Evolutionary conservation across 2,113 vertebrate genomes (phyloP).

Genomic region (Pyrgilauda ruficollis): DNA sequence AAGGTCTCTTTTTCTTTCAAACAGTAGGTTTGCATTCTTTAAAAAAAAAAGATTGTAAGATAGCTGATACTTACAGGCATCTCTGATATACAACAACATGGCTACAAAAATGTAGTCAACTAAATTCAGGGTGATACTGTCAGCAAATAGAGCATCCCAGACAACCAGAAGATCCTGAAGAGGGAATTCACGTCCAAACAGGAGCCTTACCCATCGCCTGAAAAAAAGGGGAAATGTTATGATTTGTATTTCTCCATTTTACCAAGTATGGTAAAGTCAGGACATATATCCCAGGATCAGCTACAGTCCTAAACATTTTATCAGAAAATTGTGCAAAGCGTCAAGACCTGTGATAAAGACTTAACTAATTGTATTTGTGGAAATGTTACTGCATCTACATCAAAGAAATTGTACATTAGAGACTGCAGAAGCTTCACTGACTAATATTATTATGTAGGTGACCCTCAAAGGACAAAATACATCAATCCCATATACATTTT

Average conservation of each 20-base stretch:
- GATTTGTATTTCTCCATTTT: not conserved
- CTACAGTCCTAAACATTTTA: not conserved
- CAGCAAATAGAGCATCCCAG: conserved; percentile 96
- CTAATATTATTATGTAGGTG: not conserved
- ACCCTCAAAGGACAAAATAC: not conserved
- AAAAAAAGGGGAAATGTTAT: not conserved
- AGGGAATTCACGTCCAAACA: conserved; percentile 94
- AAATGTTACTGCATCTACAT: not conserved
- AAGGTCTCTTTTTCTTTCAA: not conserved
- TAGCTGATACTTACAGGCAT: conserved; percentile 83
- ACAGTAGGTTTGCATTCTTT: not conserved
- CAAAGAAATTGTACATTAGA: not conserved
- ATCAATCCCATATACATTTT: not conserved
- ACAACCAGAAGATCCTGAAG: conserved; percentile 95
- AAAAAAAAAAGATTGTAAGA: not conserved
- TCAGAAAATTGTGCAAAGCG: not conserved
- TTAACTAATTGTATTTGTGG: not conserved
- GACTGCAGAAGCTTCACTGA: not conserved
- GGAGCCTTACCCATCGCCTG: conserved; percentile 93
- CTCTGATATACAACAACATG: conserved; percentile 97
- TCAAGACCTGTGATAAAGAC: not conserved
- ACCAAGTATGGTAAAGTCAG: not conserved
- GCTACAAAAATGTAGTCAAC: conserved; percentile 97
- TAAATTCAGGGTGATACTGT: conserved; percentile 90
- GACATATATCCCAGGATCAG: not conserved